A percentile compares a stretch with the other conserved stretches of the same genome.
These are phyloP conservation scores for Harpalus rubripes DNA, from an alignment of 2,888 invertebrate species.

Conservation along the genomic window DNA sequence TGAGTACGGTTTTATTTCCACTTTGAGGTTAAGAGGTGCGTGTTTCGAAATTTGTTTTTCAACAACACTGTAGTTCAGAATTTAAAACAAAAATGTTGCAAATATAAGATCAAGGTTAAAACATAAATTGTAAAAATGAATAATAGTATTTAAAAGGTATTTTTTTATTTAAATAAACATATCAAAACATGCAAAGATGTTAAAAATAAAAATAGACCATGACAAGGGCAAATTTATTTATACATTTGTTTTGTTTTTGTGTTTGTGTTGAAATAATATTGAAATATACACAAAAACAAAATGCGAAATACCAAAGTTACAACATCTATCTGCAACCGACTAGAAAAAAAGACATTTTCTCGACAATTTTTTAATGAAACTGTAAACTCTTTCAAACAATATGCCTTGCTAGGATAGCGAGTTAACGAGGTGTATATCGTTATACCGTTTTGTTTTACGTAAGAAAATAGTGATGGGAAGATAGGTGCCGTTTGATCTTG, in stretches of 20 bases:
- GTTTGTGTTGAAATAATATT: no score
- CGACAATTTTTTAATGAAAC: no score
- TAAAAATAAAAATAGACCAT: constrained; percentile 19
- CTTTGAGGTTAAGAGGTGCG: constrained; percentile 11
- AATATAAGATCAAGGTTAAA: not conserved
- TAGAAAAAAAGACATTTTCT: no score
- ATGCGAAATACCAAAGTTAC: not conserved
- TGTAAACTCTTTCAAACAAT: no score
- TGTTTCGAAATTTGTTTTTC: constrained; percentile 31
- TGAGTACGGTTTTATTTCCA: constrained; percentile 12
- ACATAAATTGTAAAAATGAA: no score
- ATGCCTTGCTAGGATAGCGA: no score
- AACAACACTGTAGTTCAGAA: not conserved
- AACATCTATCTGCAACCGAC: no score
- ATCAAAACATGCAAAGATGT: not conserved
- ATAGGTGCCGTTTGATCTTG: no score
- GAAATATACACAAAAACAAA: constrained; percentile 4
- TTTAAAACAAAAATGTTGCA: not conserved
- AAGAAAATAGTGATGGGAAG: no score
- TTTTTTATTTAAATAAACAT: not conserved
- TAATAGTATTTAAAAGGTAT: not conserved
- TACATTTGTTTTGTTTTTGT: constrained; percentile 23
- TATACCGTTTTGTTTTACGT: no score
- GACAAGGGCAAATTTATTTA: constrained; percentile 34
- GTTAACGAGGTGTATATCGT: no score